A percentile compares a stretch with the other conserved stretches of the same genome.
Evolutionary conservation across 2,888 invertebrate genomes (phyloP).

Genomic region (Cheilosia vernalis): DNA sequence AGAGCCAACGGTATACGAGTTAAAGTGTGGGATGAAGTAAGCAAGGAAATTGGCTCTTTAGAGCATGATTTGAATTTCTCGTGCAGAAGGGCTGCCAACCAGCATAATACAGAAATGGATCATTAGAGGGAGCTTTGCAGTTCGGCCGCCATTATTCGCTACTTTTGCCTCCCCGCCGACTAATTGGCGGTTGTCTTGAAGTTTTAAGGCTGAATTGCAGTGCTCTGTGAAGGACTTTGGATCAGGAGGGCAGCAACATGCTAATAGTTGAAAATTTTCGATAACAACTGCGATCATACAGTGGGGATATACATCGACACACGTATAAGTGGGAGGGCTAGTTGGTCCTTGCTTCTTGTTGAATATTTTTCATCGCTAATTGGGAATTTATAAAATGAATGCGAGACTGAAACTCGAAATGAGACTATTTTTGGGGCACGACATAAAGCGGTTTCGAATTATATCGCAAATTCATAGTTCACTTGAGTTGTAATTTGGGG

Average conservation of each 20-base stretch:
- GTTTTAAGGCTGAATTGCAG: conserved; percentile 32
- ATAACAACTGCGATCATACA: conserved; percentile 58
- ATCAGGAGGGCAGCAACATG: conserved; percentile 70
- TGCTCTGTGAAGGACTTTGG: conserved; percentile 38
- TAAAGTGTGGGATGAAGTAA: conserved; percentile 41
- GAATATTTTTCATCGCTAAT: conserved; percentile 55
- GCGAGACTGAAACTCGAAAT: neutral
- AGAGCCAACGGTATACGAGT: conserved; percentile 6
- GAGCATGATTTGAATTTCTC: conserved; percentile 74
- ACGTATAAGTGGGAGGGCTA: conserved; percentile 50
- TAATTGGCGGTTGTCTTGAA: conserved; percentile 69
- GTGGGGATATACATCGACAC: conserved; percentile 11
- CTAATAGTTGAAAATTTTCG: conserved; percentile 72
- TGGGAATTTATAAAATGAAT: conserved; percentile 51
- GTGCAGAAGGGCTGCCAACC: conserved; percentile 55
- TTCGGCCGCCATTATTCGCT: conserved; percentile 68
- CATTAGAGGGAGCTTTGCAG: conserved; percentile 65
- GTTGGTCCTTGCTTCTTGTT: neutral
- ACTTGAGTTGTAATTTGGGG: conserved; percentile 38
- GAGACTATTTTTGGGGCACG: neutral
- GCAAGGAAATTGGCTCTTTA: conserved; percentile 73
- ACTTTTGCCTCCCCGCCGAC: conserved; percentile 41
- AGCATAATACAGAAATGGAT: conserved; percentile 61
- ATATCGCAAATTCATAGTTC: conserved; percentile 35
- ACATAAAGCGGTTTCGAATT: conserved; percentile 3